Base-by-base conservation (phyloP, 2,888 invertebrate genomes). In the Trichopoda pennipes region DNA sequence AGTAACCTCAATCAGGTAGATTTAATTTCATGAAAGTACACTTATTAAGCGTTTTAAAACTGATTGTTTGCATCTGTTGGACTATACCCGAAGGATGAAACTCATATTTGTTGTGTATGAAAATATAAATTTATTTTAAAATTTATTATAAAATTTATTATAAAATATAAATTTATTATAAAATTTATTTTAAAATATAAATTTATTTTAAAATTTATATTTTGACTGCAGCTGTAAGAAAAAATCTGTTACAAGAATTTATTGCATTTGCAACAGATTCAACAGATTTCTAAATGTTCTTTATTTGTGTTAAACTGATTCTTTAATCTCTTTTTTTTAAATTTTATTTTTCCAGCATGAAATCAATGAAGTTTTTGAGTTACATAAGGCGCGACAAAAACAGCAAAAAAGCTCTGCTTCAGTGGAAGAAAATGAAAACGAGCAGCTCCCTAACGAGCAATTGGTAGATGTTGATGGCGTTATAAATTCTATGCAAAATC, bases 291-390 rank as follows among this genome's bases (percentile, higher is more conserved):
- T 44, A 70, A 60, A 28, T 74, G 2, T 19, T 49, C 8, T 49
- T 17, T 81, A 56, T 56, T 38, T 53, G 12, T 47, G 10, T 64
- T 8, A 9, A 64, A 49, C n/a, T n/a, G 81, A 84, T 84, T 80
- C 85, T 83, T 84, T 84, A 85, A 83, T 87, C 6, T 32, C 12
- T 10, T 16, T 32, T 69, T 2, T 32, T 69, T 2, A 38, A 12
- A 38, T 47, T 77, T 63, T 68, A n/a, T 70, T 35, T 68, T 64
- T 83, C 85, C 84, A 91, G 91, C 88, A 88, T 82, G 91, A 91
- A 89, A 91, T 91, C 87, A 91, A 91, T 87, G 91, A 91, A 86
- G 91, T 91, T 83, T 91, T 91, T 85, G 91, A 91, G 85, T 86
- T 89, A 78, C 89, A 90, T 85, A 88, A 88, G 84, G 88, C 88